Evolutionary conservation across 1,140 invertebrate genomes (phyloP), one percentile per base, ranked within the genome.

Genomic region (Caenorhabditis inopinata): DNA sequence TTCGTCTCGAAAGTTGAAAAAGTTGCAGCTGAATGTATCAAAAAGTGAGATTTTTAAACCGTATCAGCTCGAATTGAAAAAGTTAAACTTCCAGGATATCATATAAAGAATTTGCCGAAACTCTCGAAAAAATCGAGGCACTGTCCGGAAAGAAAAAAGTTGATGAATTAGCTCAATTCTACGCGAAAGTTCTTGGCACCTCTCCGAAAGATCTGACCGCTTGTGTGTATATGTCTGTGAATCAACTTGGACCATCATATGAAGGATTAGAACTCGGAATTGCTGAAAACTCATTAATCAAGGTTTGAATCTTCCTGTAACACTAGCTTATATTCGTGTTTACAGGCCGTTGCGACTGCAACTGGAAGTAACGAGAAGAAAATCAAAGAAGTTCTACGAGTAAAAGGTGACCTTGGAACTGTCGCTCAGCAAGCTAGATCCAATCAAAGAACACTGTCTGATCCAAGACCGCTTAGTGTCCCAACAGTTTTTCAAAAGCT

Each of bases 191-290:
- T 6, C 87, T 88, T n/a, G 76, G 84, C 18, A 89, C 97, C 5
- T 94, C 92, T 35, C 95, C 96, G 0, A 91, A 94, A 53, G 96
- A 99, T 89, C 90, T 99, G 14, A 82, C 97, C 48, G 92, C 93
- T 0, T 95, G 94, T 87, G 92, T 99, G 16, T 98, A 99, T 89
- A 89, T 99, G 38, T 97, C 95, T 89, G 91, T 99, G 0, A 99
- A 99, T 90, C 93, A 96, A 89, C 89, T 98, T 48, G 96, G 94
- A 3, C 96, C 97, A 0, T 94, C 95, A 1, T 98, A 97, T 89
- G 93, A 96, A 90, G 90, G 90, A 14, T 85, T 95, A 21, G 94
- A 96, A 88, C 89, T 96, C 21, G 96, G 97, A 11, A 92, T 99
- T 62, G 97, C 97, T 4, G 96, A 99, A 86, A 94, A 92, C 0